A percentile compares a stretch with the other conserved stretches of the same genome.
These are phyloP conservation scores for Crematogaster levior DNA, from an alignment of 2,888 invertebrate genomes.

Conservation along the genomic window DNA sequence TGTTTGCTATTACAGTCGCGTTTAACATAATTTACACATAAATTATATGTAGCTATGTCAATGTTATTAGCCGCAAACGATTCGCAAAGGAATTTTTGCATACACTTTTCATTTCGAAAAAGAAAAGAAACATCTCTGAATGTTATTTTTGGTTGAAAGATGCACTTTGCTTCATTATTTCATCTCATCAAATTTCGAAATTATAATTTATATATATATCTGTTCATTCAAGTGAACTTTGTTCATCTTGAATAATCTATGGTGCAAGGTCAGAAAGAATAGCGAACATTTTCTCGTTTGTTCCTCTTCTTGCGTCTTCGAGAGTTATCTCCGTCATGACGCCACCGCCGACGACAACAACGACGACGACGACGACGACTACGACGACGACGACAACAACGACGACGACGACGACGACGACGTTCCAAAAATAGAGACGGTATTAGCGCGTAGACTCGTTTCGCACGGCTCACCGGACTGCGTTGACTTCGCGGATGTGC, in stretches of 20 bases:
- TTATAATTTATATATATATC: not conserved
- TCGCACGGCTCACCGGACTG: conserved; percentile 72
- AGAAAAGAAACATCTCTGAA: not conserved
- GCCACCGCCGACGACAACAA: conserved; percentile 50
- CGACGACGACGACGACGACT: conserved; percentile 29
- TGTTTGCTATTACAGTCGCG: not conserved
- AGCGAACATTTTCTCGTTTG: not conserved
- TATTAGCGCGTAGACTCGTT: conserved; percentile 67
- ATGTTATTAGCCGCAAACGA: not conserved
- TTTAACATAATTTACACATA: not conserved
- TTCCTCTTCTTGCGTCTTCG: not conserved
- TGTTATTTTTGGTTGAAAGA: not conserved
- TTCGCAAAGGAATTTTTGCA: not conserved
- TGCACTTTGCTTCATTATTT: not conserved
- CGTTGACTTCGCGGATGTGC: conserved; percentile 65
- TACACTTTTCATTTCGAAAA: not conserved
- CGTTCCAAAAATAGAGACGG: conserved; percentile 72
- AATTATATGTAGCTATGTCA: not conserved
- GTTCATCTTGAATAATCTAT: not conserved
- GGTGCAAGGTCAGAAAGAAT: conserved; percentile 13
- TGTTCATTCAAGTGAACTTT: not conserved
- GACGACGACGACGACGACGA: conserved; percentile 62
- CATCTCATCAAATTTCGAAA: not conserved
- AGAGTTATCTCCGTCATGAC: conserved; percentile 17
- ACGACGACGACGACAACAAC: conserved; percentile 6